Conservation (phyloP, 2,797 vertebrate species). For the Emydoidea blandingii region DNA sequence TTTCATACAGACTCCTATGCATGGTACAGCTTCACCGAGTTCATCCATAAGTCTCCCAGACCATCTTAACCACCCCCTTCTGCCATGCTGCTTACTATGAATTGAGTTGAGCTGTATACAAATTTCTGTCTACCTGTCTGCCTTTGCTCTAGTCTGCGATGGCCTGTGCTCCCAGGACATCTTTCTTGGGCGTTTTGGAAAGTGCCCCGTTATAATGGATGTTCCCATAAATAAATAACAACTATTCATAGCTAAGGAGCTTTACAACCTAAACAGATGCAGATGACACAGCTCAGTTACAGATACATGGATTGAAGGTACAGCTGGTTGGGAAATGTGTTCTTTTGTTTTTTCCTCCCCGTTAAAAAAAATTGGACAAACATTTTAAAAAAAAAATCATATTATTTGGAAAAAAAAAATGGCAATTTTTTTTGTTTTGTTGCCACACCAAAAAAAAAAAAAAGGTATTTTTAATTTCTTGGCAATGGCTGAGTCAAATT, state of each 20-base stretch:
- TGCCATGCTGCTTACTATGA: background rate
- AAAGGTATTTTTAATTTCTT: conserved; percentile 18
- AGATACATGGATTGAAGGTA: background rate
- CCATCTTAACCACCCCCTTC: background rate
- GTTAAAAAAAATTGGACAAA: background rate
- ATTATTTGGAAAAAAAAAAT: too few relatives aligned
- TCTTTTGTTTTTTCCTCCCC: background rate
- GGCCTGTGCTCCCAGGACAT: background rate
- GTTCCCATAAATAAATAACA: background rate
- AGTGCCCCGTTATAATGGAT: background rate
- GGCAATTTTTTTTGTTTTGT: background rate
- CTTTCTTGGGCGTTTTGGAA: background rate
- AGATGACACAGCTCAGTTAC: background rate
- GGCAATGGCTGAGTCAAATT: conserved; percentile 18
- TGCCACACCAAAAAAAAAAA: background rate
- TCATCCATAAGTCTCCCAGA: background rate
- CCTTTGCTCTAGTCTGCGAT: background rate
- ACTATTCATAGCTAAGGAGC: background rate
- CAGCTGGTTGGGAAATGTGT: background rate
- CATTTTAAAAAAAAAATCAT: too few relatives aligned
- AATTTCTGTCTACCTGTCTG: rapidly evolving
- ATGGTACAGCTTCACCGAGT: background rate
- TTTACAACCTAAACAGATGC: background rate
- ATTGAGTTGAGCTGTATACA: rapidly evolving
- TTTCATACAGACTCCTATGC: too few relatives aligned